Base-by-base conservation (phyloP, 2,113 vertebrate species). In the Cynocephalus volans region DNA sequence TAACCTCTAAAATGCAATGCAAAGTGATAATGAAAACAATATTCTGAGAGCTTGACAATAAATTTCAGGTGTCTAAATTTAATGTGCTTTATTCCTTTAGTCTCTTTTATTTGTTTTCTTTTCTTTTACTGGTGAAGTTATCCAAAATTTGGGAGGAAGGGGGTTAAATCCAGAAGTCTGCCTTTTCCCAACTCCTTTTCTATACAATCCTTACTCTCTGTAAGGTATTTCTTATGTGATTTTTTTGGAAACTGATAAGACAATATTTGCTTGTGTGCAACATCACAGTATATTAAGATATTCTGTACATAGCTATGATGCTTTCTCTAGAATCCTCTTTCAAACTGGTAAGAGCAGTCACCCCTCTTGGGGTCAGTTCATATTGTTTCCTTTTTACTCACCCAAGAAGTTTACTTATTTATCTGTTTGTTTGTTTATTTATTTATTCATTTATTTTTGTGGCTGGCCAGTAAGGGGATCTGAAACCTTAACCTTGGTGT, bases 91-190 rank as follows among this genome's bases (percentile, higher is more conserved):
- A 50, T 85, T 24, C 4, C 36, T 73, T 87, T 31, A 10, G 2
- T 60, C 24, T 70, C 17, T 58, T 85, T 70, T 52, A 18, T 60
- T 92, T 48, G 1, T 11, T 70, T 64, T 83, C 18, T 81, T 92
- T 95, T 72, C 24, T 88, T 96, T 88, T 3, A 70, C 88, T 85
- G 9, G 21, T 56, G 6, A 60, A 89, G 24, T 81, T 24, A 81
- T 14, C 5, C 17, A 60, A 14, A 65, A 18, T 90, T 75, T 90
- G 28, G 15, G 36, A 95, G 48, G 0, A 4, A 77, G 8, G 8
- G 58, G 14, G 15, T 60, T 84, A 62, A 85, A 52, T 50, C 3
- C 5, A 64, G 45, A 88, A 52, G 3, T 65, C 17, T 67, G 1
- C 5, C 5, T 1, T 72, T 90, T 82, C 12, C 0, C 1, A 60